Evolutionary conservation across 2,113 vertebrate genomes (phyloP), one percentile per base, ranked within the genome.

Genomic region (Aphyosemion australe): DNA sequence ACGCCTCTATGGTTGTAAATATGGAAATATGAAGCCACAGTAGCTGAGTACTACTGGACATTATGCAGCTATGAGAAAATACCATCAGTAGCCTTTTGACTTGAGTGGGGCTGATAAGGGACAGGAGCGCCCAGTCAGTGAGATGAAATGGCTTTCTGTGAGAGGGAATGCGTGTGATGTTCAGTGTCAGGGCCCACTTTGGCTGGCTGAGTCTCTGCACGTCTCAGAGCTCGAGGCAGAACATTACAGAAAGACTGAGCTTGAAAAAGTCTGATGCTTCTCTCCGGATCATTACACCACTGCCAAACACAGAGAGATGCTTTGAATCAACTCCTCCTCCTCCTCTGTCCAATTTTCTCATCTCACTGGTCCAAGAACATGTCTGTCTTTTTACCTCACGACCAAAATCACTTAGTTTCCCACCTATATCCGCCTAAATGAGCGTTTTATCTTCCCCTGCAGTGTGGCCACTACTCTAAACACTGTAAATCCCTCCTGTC

Each of bases 231-330:
- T 80, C 49, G 6, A 78, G 78, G 81, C 83, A 32, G 32, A 32
- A 32, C 32, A 32, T 32, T 32, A 32, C 32, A 5, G 32, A 32
- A 49, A 68, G 47, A 34, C 73, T 13, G 72, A 65, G 67, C 78
- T 16, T 61, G 50, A 59, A 65, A 80, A 73, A 65, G 62, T 82
- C 66, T 50, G 79, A 82, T 69, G 81, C 78, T 87, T 52, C 12
- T 76, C 74, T 85, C 61, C 64, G 59, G 83, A 79, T 88, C 81
- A 82, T 82, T 87, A 75, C 81, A 83, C 74, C 65, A 12, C 49
- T 57, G 65, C 74, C 77, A 76, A 73, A 79, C 75, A 76, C 63
- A 20, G 18, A 69, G 61, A 84, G 80, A 76, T 72, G 71, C 73
- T 83, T 61, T 61, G 64, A 73, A 84, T 86, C 78, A 80, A 72